Evolutionary conservation across 2,797 vertebrate species (phyloP).

Genomic region (Sebastes trivittatus): DNA sequence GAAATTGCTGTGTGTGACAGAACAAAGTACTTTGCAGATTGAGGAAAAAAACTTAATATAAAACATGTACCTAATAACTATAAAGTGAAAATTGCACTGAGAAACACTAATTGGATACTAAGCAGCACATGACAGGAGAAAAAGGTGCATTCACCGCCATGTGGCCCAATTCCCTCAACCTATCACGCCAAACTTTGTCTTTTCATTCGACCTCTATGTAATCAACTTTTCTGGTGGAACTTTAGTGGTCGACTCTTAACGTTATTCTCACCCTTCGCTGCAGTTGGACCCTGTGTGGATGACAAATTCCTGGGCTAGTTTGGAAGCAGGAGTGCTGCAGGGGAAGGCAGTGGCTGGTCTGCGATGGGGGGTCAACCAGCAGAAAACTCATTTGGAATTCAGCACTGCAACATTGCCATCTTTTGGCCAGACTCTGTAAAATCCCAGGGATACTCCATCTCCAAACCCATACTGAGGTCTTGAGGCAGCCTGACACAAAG

Average conservation of each 20-base stretch:
- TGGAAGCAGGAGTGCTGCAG: constrained; percentile 63
- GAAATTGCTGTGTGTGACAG: background rate
- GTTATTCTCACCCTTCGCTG: constrained; percentile 57
- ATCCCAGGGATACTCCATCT: constrained; percentile 46
- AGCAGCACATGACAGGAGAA: constrained; percentile 15
- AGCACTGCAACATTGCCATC: constrained; percentile 89
- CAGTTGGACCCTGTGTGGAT: constrained; percentile 52
- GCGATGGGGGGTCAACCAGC: constrained; percentile 47
- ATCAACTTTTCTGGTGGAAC: constrained; percentile 65
- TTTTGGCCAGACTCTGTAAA: constrained; percentile 80
- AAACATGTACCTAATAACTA: background rate
- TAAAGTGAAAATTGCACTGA: background rate
- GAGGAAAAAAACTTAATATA: background rate
- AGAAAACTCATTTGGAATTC: constrained; percentile 76
- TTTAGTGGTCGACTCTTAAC: constrained; percentile 52
- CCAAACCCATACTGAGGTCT: constrained; percentile 32
- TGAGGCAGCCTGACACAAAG: constrained; percentile 49
- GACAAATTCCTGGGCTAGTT: constrained; percentile 63
- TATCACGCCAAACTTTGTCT: constrained; percentile 49
- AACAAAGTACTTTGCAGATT: constrained; percentile 12
- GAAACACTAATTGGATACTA: constrained; percentile 28
- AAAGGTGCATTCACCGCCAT: constrained; percentile 7
- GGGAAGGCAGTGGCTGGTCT: constrained; percentile 63
- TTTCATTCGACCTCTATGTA: constrained; percentile 45
- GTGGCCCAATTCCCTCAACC: constrained; percentile 40